phyloP scores from a whole-genome alignment of 2,113 vertebrate species.

The Onychostoma macrolepis region DNA sequence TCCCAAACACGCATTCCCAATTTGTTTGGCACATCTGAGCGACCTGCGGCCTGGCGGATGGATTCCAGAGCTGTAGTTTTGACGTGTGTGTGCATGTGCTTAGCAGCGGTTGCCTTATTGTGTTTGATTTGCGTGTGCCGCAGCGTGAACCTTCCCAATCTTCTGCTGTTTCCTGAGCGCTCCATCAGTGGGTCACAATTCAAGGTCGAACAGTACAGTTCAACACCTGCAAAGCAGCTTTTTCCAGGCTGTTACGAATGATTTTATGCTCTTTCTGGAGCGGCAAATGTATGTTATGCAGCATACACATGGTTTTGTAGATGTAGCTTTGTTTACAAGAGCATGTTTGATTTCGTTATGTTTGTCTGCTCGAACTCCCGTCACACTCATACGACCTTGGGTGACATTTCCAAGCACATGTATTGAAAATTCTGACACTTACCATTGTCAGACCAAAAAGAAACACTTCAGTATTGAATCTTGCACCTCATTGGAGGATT shows the following conservation, averaged over 20 bases:
- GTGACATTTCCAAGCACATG: constrained; percentile 57
- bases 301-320: background rate
- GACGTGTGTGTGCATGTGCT: background rate
- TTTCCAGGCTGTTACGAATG: background rate
- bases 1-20: constrained; percentile 43
- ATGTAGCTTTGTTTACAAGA: background rate
- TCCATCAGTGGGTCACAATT: constrained; percentile 58
- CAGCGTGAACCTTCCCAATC: constrained; percentile 38
- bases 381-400: constrained; percentile 54
- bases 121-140: constrained; percentile 15
- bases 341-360: constrained; percentile 8
- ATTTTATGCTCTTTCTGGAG: background rate
- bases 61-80: constrained; percentile 31
- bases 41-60: constrained; percentile 59
- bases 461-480: constrained; percentile 52
- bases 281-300: background rate
- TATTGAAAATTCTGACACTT: constrained; percentile 53
- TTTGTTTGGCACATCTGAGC: constrained; percentile 65
- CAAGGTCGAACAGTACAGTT: constrained; percentile 53
- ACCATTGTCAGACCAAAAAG: constrained; percentile 53
- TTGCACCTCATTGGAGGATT: constrained; percentile 49
- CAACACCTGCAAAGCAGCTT: constrained; percentile 28
- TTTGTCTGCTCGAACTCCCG: constrained; percentile 20
- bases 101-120: constrained; percentile 20
- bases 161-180: constrained; percentile 58